Percentiles rank a stretch among this genome's conserved stretches.
These are phyloP conservation scores for Deroplatys truncata DNA, from an alignment of 2,888 invertebrate genomes.

Conservation along the genomic window DNA sequence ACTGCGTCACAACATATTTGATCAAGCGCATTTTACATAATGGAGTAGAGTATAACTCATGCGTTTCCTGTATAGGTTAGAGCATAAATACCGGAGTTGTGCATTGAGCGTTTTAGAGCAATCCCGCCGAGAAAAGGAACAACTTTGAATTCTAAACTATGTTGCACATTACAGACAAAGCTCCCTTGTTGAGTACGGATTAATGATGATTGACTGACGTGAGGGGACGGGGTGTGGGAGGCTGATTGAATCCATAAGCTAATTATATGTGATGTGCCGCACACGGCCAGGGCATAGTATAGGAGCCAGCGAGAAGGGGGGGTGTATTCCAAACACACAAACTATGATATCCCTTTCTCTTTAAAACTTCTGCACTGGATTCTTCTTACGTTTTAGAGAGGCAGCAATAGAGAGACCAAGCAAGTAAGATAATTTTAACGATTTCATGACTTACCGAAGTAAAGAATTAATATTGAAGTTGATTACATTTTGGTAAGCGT, in stretches of 20 bases:
- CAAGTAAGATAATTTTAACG: too few relatives aligned
- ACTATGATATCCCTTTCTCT: too few relatives aligned
- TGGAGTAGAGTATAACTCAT: not conserved
- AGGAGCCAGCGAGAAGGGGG: not conserved
- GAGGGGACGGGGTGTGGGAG: not conserved
- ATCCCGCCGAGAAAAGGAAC: not conserved
- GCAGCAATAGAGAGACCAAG: too few relatives aligned
- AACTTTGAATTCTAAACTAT: not conserved
- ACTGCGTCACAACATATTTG: too few relatives aligned
- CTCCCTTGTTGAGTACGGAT: constrained; percentile 1
- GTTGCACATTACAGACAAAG: not conserved
- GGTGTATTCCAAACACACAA: not conserved
- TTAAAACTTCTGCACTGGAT: too few relatives aligned
- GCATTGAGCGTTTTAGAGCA: not conserved
- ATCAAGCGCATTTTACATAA: too few relatives aligned
- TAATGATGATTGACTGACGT: constrained; percentile 10
- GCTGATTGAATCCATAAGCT: constrained; percentile 1
- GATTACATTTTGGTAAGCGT: too few relatives aligned
- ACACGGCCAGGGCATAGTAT: not conserved
- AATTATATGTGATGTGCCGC: not conserved
- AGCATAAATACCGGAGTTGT: not conserved
- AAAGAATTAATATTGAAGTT: too few relatives aligned
- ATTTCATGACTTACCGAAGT: too few relatives aligned
- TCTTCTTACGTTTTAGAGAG: too few relatives aligned
- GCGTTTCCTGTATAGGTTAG: not conserved